Base-by-base conservation (phyloP, 2,797 vertebrate species). In the Sebastes nivosus region DNA sequence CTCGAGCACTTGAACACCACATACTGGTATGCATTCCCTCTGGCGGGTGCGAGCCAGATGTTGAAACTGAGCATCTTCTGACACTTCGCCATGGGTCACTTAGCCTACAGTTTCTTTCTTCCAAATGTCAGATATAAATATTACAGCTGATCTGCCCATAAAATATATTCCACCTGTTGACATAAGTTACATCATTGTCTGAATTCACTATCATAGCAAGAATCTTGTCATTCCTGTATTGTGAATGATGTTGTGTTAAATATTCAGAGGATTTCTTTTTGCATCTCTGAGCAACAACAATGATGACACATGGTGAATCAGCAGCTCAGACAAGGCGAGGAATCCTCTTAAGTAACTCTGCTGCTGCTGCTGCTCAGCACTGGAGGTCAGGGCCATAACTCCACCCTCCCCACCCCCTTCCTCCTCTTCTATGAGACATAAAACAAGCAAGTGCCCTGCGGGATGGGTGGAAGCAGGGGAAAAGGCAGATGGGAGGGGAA, bases 301-400 rank as follows among this genome's bases (percentile, higher is more conserved):
- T 86, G 84, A 87, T 90, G 91, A 92, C 89, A 93, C 86, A 85
- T 63, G 63, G 78, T 92, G 91, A 93, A 91, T 92, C 93, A 93
- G 93, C 92, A 89, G 90, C 92, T 93, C 90, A 92, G 92, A 88
- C 82, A 66, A 77, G 77, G 30, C 16, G 32, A 90, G 87, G 80
- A 95, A 94, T 94, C 91, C 88, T 92, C 87, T 93, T 93, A 93
- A 89, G 88, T 88, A 86, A 91, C 86, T 75, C 76, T 81, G 85
- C 73, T 66, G 72, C 68, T 79, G 65, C 73, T 82, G 72, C 68
- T 79, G 66, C 73, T 82, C 68, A 67, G 71, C 81, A 61, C 83
- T 76, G 75, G 85, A 87, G 86, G 89, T 90, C 88, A 88, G 66
- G 61, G 67, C 72, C 81, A 81, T 60, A 36, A 64, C 79, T 50